A percentile compares a stretch with the other conserved stretches of the same genome.
Conservation (phyloP, 1,140 invertebrate species). For the Drosophila grimshawi region DNA sequence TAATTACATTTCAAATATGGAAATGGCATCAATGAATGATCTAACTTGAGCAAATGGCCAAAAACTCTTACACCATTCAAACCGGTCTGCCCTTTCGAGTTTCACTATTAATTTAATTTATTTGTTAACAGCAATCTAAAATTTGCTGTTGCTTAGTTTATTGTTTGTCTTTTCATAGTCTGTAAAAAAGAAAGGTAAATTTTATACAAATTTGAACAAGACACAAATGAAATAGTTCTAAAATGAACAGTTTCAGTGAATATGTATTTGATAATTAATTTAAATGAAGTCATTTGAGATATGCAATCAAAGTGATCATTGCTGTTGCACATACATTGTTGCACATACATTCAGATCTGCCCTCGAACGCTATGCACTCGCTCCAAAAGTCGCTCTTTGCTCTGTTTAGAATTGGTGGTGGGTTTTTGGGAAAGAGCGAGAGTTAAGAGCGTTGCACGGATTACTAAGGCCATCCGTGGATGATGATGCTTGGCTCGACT, state of each 20-base stretch:
- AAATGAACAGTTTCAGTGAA: not conserved
- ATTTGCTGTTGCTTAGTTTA: no score
- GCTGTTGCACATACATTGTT: not conserved
- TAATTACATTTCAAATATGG: constrained; percentile 12
- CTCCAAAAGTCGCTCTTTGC: constrained; percentile 16
- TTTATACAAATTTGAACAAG: no score
- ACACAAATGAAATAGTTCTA: no score
- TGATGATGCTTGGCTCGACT: constrained; percentile 9
- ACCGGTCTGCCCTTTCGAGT: not conserved
- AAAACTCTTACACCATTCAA: not conserved
- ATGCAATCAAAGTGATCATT: no score
- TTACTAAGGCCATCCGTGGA: constrained; percentile 10
- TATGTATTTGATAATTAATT: no score
- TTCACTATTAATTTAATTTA: no score
- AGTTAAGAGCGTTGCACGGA: constrained; percentile 1
- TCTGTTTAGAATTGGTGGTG: constrained; percentile 36
- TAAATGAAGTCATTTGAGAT: no score
- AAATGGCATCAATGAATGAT: not conserved
- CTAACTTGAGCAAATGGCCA: not conserved
- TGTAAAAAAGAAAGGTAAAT: no score
- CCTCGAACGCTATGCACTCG: constrained; percentile 2
- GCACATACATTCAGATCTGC: not conserved
- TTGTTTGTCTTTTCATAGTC: no score
- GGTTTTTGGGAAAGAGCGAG: constrained; percentile 22
- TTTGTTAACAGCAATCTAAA: no score